Conservation (phyloP, 2,888 invertebrate species). For the Panopea generosa region DNA sequence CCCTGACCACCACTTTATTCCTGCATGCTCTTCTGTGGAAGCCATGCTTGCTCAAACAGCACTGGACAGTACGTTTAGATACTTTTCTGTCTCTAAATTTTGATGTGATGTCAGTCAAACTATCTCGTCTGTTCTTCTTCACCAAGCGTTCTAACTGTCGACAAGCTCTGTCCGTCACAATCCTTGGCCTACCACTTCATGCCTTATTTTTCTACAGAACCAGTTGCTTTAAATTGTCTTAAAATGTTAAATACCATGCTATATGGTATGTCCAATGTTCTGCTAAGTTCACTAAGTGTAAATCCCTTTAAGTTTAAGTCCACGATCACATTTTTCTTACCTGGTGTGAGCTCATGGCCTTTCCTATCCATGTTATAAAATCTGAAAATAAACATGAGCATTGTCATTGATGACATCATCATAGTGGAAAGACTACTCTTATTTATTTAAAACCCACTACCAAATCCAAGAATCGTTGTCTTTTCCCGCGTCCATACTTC, state of each 20-base stretch:
- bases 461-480: no score
- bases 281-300: conserved; percentile 4
- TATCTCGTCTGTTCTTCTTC: conserved; percentile 19
- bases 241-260: conserved; percentile 15
- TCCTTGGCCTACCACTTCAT: conserved; percentile 26
- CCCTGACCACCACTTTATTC: no score
- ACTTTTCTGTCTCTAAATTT: no score
- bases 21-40: no score
- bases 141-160: conserved; percentile 21
- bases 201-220: conserved; percentile 33
- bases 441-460: no score
- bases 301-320: conserved; percentile 17
- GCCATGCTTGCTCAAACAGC: no score
- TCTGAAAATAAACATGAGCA: neutral
- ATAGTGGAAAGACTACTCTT: no score
- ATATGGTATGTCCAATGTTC: conserved; percentile 16
- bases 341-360: conserved; percentile 11
- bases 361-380: conserved; percentile 12
- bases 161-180: conserved; percentile 17
- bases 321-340: no score
- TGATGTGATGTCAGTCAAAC: conserved; percentile 15
- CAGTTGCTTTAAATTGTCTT: conserved; percentile 9
- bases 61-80: no score
- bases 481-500: no score
- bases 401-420: no score